Percentiles rank a stretch among this genome's conserved stretches.
These are phyloP conservation scores for Hyperopisus bebe DNA, from an alignment of 2,113 vertebrate species.

Conservation along the genomic window DNA sequence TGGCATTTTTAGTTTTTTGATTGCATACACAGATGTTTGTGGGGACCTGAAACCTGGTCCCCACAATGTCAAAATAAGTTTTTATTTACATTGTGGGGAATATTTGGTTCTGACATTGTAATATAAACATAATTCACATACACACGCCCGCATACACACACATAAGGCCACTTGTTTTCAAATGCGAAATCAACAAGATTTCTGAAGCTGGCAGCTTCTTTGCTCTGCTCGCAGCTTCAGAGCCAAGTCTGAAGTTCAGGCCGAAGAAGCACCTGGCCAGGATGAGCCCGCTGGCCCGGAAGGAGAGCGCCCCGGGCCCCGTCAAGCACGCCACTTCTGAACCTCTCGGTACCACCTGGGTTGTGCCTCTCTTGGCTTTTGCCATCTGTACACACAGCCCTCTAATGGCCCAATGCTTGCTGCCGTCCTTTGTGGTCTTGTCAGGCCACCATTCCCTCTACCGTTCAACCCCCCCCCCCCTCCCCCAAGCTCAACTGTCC, in stretches of 20 bases:
- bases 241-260: slow-evolving; percentile 82
- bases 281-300: slow-evolving; percentile 81
- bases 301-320: slow-evolving; percentile 79
- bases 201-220: not conserved
- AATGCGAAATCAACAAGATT: not conserved
- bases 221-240: slow-evolving; percentile 64
- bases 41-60: no score
- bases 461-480: not conserved
- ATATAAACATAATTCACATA: not conserved
- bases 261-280: slow-evolving; percentile 81
- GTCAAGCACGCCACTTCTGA: slow-evolving; percentile 68
- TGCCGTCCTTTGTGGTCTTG: not conserved
- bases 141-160: not conserved
- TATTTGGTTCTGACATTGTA: no score
- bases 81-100: no score
- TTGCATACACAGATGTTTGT: no score
- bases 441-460: not conserved
- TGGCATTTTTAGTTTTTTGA: no score
- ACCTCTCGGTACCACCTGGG: slow-evolving; percentile 59
- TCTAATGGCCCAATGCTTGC: not conserved
- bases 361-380: not conserved
- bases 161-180: not conserved
- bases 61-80: no score
- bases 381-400: not conserved
- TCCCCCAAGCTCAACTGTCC: not conserved